A percentile compares a stretch with the other conserved stretches of the same genome.
Conservation (phyloP, 2,113 vertebrate genomes). For the Ramphastos sulfuratus region DNA sequence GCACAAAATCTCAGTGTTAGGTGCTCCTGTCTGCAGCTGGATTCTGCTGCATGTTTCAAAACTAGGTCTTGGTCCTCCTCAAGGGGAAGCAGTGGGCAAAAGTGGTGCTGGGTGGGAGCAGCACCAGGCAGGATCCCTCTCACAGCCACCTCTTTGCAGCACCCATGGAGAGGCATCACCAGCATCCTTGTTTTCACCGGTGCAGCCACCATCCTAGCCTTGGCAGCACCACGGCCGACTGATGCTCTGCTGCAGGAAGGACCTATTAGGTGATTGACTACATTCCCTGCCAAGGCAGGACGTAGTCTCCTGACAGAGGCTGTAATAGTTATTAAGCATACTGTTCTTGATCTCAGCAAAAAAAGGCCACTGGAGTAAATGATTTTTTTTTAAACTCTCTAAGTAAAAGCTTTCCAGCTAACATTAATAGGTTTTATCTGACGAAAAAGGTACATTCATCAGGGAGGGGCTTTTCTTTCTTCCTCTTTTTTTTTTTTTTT, state of each 20-base stretch:
- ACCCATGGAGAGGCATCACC: neutral
- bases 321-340: conserved; percentile 54
- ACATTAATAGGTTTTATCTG: conserved; percentile 63
- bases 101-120: neutral
- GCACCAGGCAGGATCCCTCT: neutral
- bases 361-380: conserved; percentile 36
- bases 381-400: neutral
- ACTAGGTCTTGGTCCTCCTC: neutral
- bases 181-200: neutral
- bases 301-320: conserved; percentile 33
- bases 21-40: fast-evolving
- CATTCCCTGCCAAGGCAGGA: conserved; percentile 35
- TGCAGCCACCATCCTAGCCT: neutral
- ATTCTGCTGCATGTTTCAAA: neutral
- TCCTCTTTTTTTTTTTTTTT: neutral
- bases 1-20: neutral
- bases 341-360: conserved; percentile 51
- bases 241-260: neutral
- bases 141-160: neutral
- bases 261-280: conserved; percentile 55
- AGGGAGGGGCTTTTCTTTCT: neutral
- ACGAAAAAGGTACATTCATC: conserved; percentile 29
- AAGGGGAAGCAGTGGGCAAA: neutral
- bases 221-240: fast-evolving
- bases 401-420: conserved; percentile 64